Conservation (phyloP, 1,140 invertebrate species). For the Cherax quadricarinatus region DNA sequence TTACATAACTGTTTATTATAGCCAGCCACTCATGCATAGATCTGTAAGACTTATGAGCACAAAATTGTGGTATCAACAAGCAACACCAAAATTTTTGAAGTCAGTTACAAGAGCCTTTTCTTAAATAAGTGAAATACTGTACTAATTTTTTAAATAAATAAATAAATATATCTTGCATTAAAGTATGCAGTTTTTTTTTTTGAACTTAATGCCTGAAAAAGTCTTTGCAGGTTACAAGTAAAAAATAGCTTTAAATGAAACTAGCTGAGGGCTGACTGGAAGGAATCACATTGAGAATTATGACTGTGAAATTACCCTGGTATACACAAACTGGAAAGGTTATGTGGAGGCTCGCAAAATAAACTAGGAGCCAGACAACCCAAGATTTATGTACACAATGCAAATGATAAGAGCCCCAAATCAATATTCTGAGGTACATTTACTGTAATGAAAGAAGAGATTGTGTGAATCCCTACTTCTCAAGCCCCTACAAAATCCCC, state of each 20-base stretch:
- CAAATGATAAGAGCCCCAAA: slow-evolving; percentile 38
- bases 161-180: not conserved
- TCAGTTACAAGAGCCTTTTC: not conserved
- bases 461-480: slow-evolving; percentile 53
- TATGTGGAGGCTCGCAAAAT: not conserved
- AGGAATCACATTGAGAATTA: not conserved
- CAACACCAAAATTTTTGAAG: not conserved
- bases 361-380: not conserved
- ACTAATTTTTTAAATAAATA: not conserved
- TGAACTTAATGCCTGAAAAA: not conserved
- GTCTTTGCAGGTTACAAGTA: not conserved
- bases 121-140: not conserved
- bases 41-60: slow-evolving; percentile 22
- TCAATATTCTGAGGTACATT: slow-evolving; percentile 15
- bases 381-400: slow-evolving; percentile 19
- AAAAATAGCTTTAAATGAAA: not conserved
- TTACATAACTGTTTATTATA: slow-evolving; percentile 5
- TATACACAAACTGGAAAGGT: not conserved
- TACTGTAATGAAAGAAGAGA: slow-evolving; percentile 29
- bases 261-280: slow-evolving; percentile 21
- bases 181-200: not conserved
- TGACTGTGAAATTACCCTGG: slow-evolving; percentile 26
- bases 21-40: slow-evolving; percentile 29
- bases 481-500: slow-evolving; percentile 29
- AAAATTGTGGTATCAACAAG: not conserved